phyloP scores from a whole-genome alignment of 2,888 invertebrate genomes.

The Leucophenga maculata region DNA sequence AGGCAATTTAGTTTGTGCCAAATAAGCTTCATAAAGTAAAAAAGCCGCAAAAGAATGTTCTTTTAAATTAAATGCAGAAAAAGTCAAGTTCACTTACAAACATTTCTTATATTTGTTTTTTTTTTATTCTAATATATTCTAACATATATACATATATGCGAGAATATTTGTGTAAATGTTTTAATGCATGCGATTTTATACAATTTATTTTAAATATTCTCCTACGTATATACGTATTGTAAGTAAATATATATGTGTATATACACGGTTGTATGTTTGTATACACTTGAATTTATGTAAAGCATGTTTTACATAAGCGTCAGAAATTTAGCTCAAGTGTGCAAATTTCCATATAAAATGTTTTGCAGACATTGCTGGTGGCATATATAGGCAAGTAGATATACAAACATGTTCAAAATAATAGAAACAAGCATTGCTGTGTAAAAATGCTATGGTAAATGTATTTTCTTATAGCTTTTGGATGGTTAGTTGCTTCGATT shows the following conservation, averaged over 20 bases:
- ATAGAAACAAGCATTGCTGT: too few relatives aligned
- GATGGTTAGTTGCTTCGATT: too few relatives aligned
- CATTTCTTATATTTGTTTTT: not conserved
- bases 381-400: not conserved
- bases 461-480: too few relatives aligned
- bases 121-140: not conserved
- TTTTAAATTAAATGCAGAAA: not conserved
- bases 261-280: slow-evolving; percentile 6
- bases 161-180: not conserved
- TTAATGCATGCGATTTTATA: not conserved
- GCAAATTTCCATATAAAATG: slow-evolving; percentile 35
- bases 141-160: not conserved
- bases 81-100: slow-evolving; percentile 22
- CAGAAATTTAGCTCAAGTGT: slow-evolving; percentile 10
- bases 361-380: not conserved
- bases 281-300: not conserved
- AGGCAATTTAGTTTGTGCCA: too few relatives aligned
- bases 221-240: not conserved
- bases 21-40: too few relatives aligned
- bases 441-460: too few relatives aligned
- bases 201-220: not conserved
- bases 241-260: not conserved
- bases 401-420: too few relatives aligned
- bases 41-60: too few relatives aligned
- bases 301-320: not conserved